Evolutionary conservation across 2,797 vertebrate species (phyloP).

Genomic region (Fratercula arctica): DNA sequence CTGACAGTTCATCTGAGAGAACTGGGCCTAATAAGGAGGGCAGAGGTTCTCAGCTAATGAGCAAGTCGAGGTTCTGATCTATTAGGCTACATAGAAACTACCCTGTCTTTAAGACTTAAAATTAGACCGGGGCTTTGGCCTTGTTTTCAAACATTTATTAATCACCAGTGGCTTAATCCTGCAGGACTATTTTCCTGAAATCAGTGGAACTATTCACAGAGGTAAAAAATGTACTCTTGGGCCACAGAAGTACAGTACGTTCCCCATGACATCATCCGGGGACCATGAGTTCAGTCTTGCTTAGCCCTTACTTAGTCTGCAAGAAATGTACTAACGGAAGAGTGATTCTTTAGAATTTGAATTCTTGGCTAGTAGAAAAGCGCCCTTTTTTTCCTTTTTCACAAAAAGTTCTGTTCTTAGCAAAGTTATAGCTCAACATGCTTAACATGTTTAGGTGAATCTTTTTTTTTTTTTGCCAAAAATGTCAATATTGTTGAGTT

Average conservation of each 20-base stretch:
- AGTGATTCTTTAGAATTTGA: background rate
- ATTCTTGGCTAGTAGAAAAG: background rate
- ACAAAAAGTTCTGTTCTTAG: background rate
- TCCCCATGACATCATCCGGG: background rate
- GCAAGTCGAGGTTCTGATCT: constrained; percentile 44
- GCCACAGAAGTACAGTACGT: background rate
- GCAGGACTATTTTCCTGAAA: background rate
- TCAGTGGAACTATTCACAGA: background rate
- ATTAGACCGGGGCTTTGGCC: background rate
- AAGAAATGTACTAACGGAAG: background rate
- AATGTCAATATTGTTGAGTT: background rate
- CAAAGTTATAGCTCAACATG: background rate
- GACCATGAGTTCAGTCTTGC: background rate
- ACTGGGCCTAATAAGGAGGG: constrained; percentile 42
- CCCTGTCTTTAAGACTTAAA: constrained; percentile 38
- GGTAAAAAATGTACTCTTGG: background rate
- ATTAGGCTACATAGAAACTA: constrained; percentile 40
- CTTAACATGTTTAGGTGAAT: background rate
- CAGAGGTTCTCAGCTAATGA: constrained; percentile 67
- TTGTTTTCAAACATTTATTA: constrained; percentile 55
- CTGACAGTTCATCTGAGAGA: constrained; percentile 34
- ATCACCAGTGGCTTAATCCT: background rate
- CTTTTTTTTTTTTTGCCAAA: background rate
- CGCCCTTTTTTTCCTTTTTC: background rate
- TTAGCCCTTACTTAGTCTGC: background rate